Evolutionary conservation across 2,888 invertebrate genomes (phyloP).

Genomic region (Megamerina dolium): DNA sequence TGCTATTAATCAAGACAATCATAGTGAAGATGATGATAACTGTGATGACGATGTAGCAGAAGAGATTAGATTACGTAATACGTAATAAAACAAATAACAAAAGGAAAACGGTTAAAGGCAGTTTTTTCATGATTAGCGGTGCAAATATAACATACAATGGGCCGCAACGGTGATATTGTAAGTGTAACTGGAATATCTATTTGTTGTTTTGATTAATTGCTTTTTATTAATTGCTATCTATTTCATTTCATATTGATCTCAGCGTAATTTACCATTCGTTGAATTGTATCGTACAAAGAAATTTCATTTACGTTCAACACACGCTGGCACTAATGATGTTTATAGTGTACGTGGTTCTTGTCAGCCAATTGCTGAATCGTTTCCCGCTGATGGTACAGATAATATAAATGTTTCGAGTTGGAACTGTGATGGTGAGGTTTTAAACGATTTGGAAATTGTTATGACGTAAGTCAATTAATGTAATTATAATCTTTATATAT

Average conservation of each 20-base stretch:
- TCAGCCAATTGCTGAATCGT: constrained; percentile 35
- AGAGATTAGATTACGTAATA: neutral
- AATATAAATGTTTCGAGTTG: constrained; percentile 56
- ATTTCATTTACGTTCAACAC: constrained; percentile 32
- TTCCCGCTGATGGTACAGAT: constrained; percentile 18
- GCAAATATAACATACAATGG: constrained; percentile 65
- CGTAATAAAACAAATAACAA: neutral
- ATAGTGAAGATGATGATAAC: neutral
- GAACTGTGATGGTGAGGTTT: constrained; percentile 79
- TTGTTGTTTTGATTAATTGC: neutral
- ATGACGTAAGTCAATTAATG: constrained; percentile 45
- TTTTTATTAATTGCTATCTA: neutral
- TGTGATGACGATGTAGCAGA: neutral
- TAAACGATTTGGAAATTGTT: constrained; percentile 58
- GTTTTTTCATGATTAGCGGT: constrained; percentile 70
- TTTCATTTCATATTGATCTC: no score
- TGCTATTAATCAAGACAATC: neutral
- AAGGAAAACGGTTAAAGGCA: constrained; percentile 62
- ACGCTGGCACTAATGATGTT: constrained; percentile 24
- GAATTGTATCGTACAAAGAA: constrained; percentile 68
- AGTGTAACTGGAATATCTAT: constrained; percentile 27
- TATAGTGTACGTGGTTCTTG: constrained; percentile 38
- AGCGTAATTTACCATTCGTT: constrained; percentile 64
- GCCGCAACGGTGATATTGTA: constrained; percentile 61
- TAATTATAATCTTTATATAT: neutral